phyloP scores from a whole-genome alignment of 1,140 invertebrate genomes.

The Oppia nitens region DNA sequence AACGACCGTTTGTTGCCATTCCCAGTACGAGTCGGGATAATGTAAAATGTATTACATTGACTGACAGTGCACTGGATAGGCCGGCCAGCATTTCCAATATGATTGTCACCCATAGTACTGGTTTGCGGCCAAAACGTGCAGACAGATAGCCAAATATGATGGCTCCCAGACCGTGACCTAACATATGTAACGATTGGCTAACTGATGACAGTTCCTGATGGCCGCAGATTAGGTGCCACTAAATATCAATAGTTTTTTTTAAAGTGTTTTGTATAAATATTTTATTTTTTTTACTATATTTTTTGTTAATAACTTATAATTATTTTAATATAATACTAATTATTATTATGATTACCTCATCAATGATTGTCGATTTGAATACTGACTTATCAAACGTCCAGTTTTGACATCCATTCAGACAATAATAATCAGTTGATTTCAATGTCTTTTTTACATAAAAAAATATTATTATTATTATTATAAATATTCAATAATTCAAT shows the following conservation, averaged over 20 bases:
- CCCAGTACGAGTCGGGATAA: slow-evolving; percentile 5
- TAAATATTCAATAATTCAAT: no score
- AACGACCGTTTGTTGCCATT: slow-evolving; percentile 11
- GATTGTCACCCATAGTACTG: slow-evolving; percentile 43
- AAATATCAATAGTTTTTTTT: no score
- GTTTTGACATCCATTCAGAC: background rate
- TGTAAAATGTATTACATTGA: slow-evolving; percentile 3
- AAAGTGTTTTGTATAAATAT: no score
- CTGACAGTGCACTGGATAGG: slow-evolving; percentile 1
- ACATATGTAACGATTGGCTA: slow-evolving; percentile 59
- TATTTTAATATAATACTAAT: no score
- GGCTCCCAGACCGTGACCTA: slow-evolving; percentile 59
- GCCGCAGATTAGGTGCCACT: slow-evolving; percentile 61
- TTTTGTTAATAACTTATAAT: no score
- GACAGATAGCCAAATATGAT: slow-evolving; percentile 58
- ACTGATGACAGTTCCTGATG: slow-evolving; percentile 43
- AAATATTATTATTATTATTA: no score
- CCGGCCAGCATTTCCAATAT: slow-evolving; percentile 8
- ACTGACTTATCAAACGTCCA: background rate
- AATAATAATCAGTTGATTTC: background rate
- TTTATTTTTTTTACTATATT: no score
- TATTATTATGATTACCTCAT: background rate
- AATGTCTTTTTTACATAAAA: no score
- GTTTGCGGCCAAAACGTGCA: slow-evolving; percentile 42
- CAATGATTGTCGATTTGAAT: background rate